Evolutionary conservation across 2,797 vertebrate species (phyloP).

Genomic region (Gambelia wislizenii): DNA sequence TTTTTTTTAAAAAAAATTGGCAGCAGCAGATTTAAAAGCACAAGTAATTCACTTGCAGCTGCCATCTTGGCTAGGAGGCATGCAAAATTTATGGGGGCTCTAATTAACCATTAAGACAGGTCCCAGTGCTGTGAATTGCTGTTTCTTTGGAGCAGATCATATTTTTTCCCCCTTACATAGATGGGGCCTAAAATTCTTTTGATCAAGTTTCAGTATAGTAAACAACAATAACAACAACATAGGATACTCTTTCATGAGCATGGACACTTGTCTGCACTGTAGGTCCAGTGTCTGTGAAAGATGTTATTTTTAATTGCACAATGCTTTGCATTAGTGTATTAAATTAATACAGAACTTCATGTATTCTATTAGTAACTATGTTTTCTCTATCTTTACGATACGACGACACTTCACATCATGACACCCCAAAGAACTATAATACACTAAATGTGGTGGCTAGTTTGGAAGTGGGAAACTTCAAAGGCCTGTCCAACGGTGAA

Average conservation of each 20-base stretch:
- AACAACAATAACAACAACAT: not conserved
- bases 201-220: not conserved
- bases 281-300: not conserved
- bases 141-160: too few relatives aligned
- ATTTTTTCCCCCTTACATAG: too few relatives aligned
- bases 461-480: not conserved
- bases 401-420: not conserved
- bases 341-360: not conserved
- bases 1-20: too few relatives aligned
- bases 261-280: not conserved
- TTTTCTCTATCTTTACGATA: not conserved
- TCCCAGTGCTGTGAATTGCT: too few relatives aligned
- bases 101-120: too few relatives aligned
- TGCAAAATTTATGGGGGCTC: too few relatives aligned
- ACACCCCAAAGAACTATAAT: not conserved
- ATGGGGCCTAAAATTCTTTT: slow-evolving; percentile 4
- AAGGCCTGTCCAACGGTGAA: not conserved
- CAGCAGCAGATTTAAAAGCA: too few relatives aligned
- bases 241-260: not conserved
- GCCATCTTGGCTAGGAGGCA: too few relatives aligned
- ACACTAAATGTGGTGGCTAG: not conserved
- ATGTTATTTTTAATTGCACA: not conserved
- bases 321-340: not conserved
- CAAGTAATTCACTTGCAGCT: too few relatives aligned
- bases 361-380: not conserved